Conservation (phyloP, 2,888 invertebrate genomes). For the Mythimna impura region DNA sequence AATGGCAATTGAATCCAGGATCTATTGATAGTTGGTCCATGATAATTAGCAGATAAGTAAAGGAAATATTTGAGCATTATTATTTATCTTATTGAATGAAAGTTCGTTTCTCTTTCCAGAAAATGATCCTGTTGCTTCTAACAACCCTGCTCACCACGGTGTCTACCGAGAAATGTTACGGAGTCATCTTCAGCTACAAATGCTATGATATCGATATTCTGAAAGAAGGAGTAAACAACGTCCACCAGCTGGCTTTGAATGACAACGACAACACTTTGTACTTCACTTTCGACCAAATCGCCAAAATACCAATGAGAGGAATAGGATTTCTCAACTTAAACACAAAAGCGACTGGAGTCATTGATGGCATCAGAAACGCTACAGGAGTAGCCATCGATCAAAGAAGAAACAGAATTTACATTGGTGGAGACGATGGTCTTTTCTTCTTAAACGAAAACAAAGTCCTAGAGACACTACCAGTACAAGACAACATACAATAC, state of each 20-base stretch:
- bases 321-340: conserved; percentile 78
- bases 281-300: conserved; percentile 82
- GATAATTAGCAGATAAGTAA: too few species aligned
- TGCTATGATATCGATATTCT: conserved; percentile 80
- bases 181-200: conserved; percentile 76
- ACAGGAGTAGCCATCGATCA: conserved; percentile 81
- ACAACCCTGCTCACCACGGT: conserved; percentile 65
- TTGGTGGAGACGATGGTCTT: conserved; percentile 81
- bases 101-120: conserved; percentile 45
- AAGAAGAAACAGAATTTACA: conserved; percentile 76
- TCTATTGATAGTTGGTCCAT: too few species aligned
- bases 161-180: conserved; percentile 74
- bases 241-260: conserved; percentile 78
- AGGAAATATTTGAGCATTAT: too few species aligned
- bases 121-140: conserved; percentile 67
- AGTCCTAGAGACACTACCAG: conserved; percentile 77
- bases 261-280: conserved; percentile 81
- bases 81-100: background rate
- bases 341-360: conserved; percentile 71
- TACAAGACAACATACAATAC: conserved; percentile 77
- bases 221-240: conserved; percentile 81
- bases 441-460: conserved; percentile 79
- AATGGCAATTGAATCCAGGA: background rate
- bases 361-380: conserved; percentile 82
- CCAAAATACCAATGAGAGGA: conserved; percentile 67